Base-by-base conservation (phyloP, 1,140 invertebrate genomes). In the Sycophila sp. region DNA sequence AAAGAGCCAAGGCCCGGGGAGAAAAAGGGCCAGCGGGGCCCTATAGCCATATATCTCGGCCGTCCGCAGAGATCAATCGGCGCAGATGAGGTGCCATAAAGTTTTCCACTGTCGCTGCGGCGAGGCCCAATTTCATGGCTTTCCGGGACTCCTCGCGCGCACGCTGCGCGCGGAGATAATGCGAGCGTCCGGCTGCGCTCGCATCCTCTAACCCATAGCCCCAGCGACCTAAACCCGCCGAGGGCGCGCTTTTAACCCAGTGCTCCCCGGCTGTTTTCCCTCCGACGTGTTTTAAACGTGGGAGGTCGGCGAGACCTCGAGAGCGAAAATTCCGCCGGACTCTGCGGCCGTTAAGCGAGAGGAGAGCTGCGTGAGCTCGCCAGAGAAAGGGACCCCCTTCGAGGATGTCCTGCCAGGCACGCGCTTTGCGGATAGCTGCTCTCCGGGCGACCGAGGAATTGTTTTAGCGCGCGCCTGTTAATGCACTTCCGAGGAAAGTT, bases 11-110 rank as follows among this genome's bases (percentile, higher is more conserved):
- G 38, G 34, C n/a, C n/a, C 7, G 24, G 40, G 15, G 32, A 51
- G 51, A 65, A 38, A 42, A 70, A 49, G 15, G 24, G 6, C 60
- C 51, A 30, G 19, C 7, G 10, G 5, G 22, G 45, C 26, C 36
- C 38, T 34, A 71, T 71, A 56, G 58, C 38, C 42, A 71, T 71
- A 56, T 65, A 64, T 71, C 42, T 49, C 28, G 1, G 11, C 30
- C 22, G 34, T 60, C 66, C 66, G 55, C 66, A 69, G 45, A 60
- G 66, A 69, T 69, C 66, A 69, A 69, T 69, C 66, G 66, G 11
- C 8, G 13, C 45, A 58, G 66, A 69, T 69, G 66, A 69, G 53
- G 66, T 60, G 66, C 66, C 66, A 60, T 69, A 69, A 69, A 69
- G 53, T 49, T 24, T 15, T 34, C 51, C 26, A 47, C 19, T 68